Conservation (phyloP, 2,113 vertebrate species). For the Tor tambroides region DNA sequence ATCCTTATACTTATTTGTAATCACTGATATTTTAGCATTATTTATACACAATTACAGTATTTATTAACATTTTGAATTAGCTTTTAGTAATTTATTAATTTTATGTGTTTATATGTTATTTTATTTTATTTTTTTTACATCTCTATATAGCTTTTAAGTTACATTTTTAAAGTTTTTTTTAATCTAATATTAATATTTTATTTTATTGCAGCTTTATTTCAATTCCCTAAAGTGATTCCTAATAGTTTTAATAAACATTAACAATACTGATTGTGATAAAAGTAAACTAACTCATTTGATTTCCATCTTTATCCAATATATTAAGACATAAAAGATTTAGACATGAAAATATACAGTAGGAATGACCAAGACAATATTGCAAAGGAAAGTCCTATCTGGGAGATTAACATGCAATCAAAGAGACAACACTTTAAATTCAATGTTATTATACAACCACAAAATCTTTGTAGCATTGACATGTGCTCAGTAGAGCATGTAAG, state of each 20-base stretch:
- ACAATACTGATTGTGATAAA: not conserved
- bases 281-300: not conserved
- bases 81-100: not conserved
- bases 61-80: not conserved
- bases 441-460: slow-evolving; percentile 8
- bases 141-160: no score
- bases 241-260: not conserved
- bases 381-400: not conserved
- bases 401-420: slow-evolving; percentile 14
- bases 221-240: not conserved
- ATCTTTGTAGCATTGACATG: slow-evolving; percentile 5
- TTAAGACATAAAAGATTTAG: no score
- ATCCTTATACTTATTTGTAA: not conserved
- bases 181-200: not conserved
- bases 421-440: slow-evolving; percentile 1
- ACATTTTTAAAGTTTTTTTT: not conserved
- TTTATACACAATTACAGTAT: not conserved
- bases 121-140: no score
- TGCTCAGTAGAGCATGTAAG: slow-evolving; percentile 17
- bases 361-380: not conserved
- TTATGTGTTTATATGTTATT: not conserved
- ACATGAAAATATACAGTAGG: not conserved
- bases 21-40: not conserved
- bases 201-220: not conserved
- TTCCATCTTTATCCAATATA: not conserved